phyloP scores from a whole-genome alignment of 2,888 invertebrate genomes.

The Tipula unca region DNA sequence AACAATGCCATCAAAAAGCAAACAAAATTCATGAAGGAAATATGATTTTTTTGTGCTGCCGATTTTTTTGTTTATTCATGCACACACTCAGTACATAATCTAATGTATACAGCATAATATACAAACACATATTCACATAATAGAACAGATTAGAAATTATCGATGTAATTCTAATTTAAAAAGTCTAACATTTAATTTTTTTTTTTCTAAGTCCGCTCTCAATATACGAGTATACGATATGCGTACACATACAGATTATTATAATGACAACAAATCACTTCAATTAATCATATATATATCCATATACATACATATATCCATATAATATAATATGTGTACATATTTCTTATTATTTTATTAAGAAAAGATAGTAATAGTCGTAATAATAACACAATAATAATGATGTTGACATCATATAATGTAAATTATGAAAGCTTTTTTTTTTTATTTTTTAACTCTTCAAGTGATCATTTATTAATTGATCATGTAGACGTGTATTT shows the following conservation, averaged over 20 bases:
- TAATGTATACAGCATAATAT: neutral
- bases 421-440: neutral
- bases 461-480: neutral
- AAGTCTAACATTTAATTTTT: neutral
- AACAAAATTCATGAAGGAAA: neutral
- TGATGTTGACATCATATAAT: neutral
- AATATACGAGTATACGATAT: neutral
- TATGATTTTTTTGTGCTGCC: neutral
- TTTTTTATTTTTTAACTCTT: neutral
- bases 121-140: neutral
- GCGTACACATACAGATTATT: neutral
- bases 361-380: neutral
- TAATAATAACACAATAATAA: neutral
- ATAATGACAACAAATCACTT: neutral
- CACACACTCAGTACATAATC: no score
- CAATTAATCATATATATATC: neutral
- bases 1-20: neutral
- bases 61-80: neutral
- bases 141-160: constrained; percentile 8
- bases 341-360: neutral
- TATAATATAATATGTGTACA: neutral
- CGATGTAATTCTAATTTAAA: neutral
- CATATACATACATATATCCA: neutral
- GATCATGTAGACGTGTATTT: neutral
- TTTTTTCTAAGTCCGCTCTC: neutral